Percentiles rank a stretch among this genome's conserved stretches.
phyloP scores from a whole-genome alignment of 2,888 invertebrate genomes.

The Acheta domesticus region DNA sequence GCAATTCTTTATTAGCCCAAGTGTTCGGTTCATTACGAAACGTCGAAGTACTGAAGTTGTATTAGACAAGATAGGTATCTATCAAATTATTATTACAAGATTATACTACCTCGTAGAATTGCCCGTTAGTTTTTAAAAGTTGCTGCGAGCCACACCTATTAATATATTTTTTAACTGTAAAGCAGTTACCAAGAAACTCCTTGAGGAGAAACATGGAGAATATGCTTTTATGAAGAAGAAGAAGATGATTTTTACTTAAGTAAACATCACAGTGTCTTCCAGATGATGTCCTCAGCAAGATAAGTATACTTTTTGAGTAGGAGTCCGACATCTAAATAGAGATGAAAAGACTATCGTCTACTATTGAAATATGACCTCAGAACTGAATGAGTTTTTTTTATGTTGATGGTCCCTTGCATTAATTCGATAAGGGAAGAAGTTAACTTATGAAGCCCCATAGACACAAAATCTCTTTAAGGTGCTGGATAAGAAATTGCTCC shows the following conservation, averaged over 20 bases:
- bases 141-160: neutral
- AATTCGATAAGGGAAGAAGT: too few relatives aligned
- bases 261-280: too few relatives aligned
- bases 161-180: neutral
- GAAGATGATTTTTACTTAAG: neutral
- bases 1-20: neutral
- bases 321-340: too few relatives aligned
- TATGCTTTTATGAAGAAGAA: neutral
- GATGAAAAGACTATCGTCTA: too few relatives aligned
- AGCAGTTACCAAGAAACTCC: neutral
- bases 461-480: too few relatives aligned
- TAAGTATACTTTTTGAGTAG: too few relatives aligned
- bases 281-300: too few relatives aligned
- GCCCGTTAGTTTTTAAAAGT: neutral
- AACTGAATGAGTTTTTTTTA: too few relatives aligned
- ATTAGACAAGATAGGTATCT: neutral
- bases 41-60: neutral
- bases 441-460: too few relatives aligned
- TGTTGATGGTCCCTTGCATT: too few relatives aligned
- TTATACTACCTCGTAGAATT: neutral
- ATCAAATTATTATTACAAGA: constrained; percentile 3
- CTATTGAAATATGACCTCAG: too few relatives aligned
- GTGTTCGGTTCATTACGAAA: neutral
- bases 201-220: neutral
- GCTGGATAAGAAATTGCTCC: too few relatives aligned